Evolutionary conservation across 2,113 vertebrate species (phyloP).

Genomic region (Ahaetulla prasina): DNA sequence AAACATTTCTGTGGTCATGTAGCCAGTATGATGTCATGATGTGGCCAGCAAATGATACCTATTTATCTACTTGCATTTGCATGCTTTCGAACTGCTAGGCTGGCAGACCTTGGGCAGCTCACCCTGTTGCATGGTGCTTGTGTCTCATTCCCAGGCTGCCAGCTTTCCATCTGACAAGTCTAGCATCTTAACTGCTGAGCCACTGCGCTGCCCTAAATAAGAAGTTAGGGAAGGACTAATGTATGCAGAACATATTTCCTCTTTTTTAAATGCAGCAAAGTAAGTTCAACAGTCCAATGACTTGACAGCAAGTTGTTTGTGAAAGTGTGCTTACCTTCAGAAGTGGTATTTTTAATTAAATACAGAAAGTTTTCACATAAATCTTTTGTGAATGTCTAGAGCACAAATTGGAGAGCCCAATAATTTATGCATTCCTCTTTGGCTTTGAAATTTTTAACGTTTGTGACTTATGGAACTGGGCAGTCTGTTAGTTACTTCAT

Average conservation of each 20-base stretch:
- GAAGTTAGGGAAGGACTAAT: conserved; percentile 43
- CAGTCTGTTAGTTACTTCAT: conserved; percentile 35
- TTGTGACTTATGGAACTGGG: conserved; percentile 28
- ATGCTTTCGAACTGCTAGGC: not conserved
- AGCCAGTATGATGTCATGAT: not conserved
- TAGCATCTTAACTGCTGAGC: not conserved
- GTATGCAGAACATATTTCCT: conserved; percentile 45
- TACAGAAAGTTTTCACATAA: conserved; percentile 47
- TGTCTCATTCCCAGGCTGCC: not conserved
- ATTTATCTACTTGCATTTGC: not conserved
- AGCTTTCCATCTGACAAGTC: too few species aligned
- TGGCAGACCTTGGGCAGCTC: not conserved
- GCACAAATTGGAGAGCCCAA: conserved; percentile 8
- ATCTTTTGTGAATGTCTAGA: conserved; percentile 47
- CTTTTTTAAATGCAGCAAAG: conserved; percentile 36
- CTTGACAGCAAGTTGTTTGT: conserved; percentile 45
- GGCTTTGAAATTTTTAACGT: conserved; percentile 53
- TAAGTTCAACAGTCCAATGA: conserved; percentile 34
- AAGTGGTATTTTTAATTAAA: conserved; percentile 34
- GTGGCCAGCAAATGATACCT: not conserved
- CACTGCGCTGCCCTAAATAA: not conserved
- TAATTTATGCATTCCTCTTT: conserved; percentile 50
- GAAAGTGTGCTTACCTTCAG: conserved; percentile 33
- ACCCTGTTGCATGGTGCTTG: not conserved
- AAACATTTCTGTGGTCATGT: not conserved